Conservation (phyloP, 1,140 invertebrate species). For the Caenorhabditis elegans region WBcel235 BX284605.5:7101501-7102000, state of each 20-base stretch:
- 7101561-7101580: slow-evolving; percentile 29
- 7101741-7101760: not conserved
- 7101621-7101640: no score
- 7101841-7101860: not conserved
- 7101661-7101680: slow-evolving; percentile 15
- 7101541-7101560: not conserved
- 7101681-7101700: not conserved
- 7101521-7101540: not conserved
- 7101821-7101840: not conserved
- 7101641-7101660: slow-evolving; percentile 31
- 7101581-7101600: slow-evolving; percentile 6
- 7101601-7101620: not conserved
- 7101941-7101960: not conserved
- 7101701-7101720: not conserved
- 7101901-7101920: not conserved
- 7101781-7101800: no score
- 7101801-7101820: not conserved
- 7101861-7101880: slow-evolving; percentile 29
- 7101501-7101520: not conserved
- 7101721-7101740: slow-evolving; percentile 12
- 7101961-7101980: not conserved
- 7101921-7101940: not conserved
- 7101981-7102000: not conserved
- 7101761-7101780: not conserved
- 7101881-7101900: not conserved